Evolutionary conservation across 1,140 invertebrate genomes (phyloP).

Genomic region (Bombus vancouverensis): DNA sequence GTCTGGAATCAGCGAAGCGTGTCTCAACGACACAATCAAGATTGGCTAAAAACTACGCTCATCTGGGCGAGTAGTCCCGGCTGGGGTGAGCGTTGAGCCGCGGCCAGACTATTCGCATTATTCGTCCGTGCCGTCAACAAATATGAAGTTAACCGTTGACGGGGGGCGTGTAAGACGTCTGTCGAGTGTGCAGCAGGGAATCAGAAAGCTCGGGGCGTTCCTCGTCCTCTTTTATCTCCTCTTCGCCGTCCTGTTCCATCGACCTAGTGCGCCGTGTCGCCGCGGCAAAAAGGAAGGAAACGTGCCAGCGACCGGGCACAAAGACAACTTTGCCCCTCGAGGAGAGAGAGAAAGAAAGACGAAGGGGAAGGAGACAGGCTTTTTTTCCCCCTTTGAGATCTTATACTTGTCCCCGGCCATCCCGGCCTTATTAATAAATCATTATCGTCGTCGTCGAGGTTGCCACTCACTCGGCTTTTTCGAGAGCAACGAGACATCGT

Average conservation of each 20-base stretch:
- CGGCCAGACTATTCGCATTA: slow-evolving; percentile 13
- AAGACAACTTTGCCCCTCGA: slow-evolving; percentile 27
- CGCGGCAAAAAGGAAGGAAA: slow-evolving; percentile 34
- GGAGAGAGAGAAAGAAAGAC: neutral
- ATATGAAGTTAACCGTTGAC: slow-evolving; percentile 26
- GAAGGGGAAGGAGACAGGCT: neutral
- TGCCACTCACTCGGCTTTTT: slow-evolving; percentile 28
- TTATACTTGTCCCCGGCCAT: slow-evolving; percentile 37
- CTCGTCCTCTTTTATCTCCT: slow-evolving; percentile 47
- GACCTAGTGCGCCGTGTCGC: slow-evolving; percentile 18
- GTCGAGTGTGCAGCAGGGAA: slow-evolving; percentile 7
- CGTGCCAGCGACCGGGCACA: slow-evolving; percentile 13
- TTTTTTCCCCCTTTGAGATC: slow-evolving; percentile 11
- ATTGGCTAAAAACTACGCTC: neutral
- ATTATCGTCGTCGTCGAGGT: slow-evolving; percentile 48
- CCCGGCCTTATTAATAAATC: slow-evolving; percentile 53
- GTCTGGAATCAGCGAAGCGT: neutral
- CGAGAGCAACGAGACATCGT: slow-evolving; percentile 37
- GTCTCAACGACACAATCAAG: no score
- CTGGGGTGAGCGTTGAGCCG: neutral
- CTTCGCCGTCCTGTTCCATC: slow-evolving; percentile 35
- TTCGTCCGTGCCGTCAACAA: slow-evolving; percentile 8
- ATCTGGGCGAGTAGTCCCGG: neutral
- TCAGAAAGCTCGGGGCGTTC: slow-evolving; percentile 19
- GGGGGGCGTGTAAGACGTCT: neutral